Conservation (phyloP, 2,797 vertebrate genomes). For the Atherinosoma microstoma region DNA sequence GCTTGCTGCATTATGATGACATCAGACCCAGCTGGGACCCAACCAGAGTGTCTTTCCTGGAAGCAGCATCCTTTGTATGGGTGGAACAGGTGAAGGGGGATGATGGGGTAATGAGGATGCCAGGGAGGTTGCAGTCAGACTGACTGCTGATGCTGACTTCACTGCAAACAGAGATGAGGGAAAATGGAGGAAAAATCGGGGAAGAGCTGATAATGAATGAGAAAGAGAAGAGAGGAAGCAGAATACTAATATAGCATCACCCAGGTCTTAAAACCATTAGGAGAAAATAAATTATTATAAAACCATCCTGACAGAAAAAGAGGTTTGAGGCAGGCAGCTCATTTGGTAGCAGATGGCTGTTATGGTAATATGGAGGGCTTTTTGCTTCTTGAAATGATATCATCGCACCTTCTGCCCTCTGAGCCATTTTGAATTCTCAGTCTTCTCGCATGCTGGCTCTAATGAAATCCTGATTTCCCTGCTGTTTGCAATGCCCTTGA, state of each 20-base stretch:
- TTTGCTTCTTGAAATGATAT: constrained; percentile 52
- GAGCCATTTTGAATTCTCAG: constrained; percentile 23
- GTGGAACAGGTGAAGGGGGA: constrained; percentile 2
- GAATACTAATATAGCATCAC: not conserved
- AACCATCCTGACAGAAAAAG: constrained; percentile 14
- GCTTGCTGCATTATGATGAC: too few species aligned
- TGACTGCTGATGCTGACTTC: too few species aligned
- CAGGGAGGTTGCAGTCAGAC: too few species aligned
- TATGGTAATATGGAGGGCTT: constrained; percentile 57
- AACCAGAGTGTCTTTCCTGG: constrained; percentile 2
- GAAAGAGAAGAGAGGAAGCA: too few species aligned
- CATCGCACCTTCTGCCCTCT: constrained; percentile 43
- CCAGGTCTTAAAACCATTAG: not conserved
- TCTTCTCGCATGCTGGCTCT: not conserved
- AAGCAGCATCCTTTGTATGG: constrained; percentile 8
- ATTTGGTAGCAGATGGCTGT: constrained; percentile 60
- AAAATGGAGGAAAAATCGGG: too few species aligned
- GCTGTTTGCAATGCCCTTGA: not conserved
- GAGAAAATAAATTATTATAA: not conserved
- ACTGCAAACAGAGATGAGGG: too few species aligned
- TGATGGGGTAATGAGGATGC: too few species aligned
- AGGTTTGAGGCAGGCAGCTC: constrained; percentile 1
- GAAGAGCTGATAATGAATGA: too few species aligned
- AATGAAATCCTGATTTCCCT: constrained; percentile 6
- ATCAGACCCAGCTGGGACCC: too few species aligned